phyloP scores from a whole-genome alignment of 2,888 invertebrate species.

The Brachypalpus laphriformis region DNA sequence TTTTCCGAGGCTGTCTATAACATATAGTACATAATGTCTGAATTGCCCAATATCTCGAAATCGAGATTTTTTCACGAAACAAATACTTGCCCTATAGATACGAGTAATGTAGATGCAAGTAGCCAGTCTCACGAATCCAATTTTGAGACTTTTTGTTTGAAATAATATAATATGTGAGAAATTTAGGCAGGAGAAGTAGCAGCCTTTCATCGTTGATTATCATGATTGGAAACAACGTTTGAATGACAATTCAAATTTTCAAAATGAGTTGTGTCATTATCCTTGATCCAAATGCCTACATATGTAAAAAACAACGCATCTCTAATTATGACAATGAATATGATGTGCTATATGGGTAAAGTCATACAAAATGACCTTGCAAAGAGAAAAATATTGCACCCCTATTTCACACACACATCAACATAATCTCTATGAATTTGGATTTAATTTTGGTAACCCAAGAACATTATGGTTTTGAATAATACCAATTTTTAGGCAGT shows the following conservation, averaged over 20 bases:
- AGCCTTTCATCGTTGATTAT: background rate
- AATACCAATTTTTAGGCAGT: background rate
- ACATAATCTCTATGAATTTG: conserved; percentile 1
- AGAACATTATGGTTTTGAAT: background rate
- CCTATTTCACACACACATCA: background rate
- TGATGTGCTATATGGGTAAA: background rate
- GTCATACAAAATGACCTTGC: background rate
- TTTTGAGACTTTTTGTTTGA: no score
- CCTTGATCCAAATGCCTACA: background rate
- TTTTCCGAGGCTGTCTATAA: no score
- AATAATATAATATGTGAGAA: background rate
- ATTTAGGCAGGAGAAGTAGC: background rate
- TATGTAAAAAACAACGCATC: background rate
- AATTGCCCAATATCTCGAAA: no score
- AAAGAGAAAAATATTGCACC: background rate
- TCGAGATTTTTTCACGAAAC: no score
- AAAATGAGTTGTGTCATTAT: background rate
- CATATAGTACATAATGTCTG: no score
- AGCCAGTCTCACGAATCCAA: no score
- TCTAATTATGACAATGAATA: background rate
- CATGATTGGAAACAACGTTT: background rate
- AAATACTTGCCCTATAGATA: no score
- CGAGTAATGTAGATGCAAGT: no score
- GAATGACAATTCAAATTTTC: background rate
- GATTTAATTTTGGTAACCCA: conserved; percentile 1